A percentile compares a stretch with the other conserved stretches of the same genome.
These are phyloP conservation scores for Unio pictorum DNA, from an alignment of 2,888 invertebrate species.

Conservation along the genomic window DNA sequence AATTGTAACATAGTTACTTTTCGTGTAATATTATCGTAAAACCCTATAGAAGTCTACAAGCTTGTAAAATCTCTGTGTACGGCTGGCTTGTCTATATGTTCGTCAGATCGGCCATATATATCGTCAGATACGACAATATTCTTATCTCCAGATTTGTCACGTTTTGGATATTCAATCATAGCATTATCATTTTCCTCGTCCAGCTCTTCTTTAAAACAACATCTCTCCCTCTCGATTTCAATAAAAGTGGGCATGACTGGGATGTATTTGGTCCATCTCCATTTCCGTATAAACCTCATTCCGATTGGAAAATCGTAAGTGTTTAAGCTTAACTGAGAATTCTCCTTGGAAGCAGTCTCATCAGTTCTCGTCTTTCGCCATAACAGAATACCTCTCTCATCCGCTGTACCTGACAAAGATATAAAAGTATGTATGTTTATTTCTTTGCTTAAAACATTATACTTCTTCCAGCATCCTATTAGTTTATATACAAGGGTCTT, in stretches of 20 bases:
- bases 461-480: no score
- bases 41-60: no score
- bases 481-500: no score
- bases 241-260: constrained; percentile 32
- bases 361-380: constrained; percentile 33
- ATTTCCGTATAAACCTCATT: constrained; percentile 19
- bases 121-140: no score
- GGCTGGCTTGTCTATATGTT: no score
- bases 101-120: no score
- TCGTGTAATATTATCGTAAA: no score
- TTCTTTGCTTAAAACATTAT: not conserved
- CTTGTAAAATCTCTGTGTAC: no score
- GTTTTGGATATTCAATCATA: no score
- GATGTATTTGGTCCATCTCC: constrained; percentile 27
- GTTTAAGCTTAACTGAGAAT: constrained; percentile 18
- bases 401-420: constrained; percentile 28
- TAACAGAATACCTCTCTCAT: constrained; percentile 34
- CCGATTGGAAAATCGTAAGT: constrained; percentile 39
- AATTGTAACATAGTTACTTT: no score
- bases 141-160: no score
- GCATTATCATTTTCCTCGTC: no score
- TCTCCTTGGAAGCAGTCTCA: constrained; percentile 8
- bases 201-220: constrained; percentile 5
- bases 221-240: constrained; percentile 15
- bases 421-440: not conserved